Evolutionary conservation across 1,140 invertebrate species (phyloP), one percentile per base, ranked within the genome.

Genomic region (Eubasilissa regina): DNA sequence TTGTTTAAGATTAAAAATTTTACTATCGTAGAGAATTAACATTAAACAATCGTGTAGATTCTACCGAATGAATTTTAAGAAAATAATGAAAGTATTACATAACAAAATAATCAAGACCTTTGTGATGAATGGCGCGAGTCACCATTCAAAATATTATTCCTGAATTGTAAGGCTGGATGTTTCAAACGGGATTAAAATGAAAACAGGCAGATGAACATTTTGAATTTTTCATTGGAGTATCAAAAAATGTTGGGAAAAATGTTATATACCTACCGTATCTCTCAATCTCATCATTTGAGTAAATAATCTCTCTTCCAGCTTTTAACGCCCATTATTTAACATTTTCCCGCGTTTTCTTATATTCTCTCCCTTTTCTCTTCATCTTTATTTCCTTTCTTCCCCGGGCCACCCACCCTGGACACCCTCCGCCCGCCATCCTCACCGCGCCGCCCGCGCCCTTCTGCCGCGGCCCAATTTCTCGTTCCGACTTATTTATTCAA

Each of bases 401-500:
- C 48, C 21, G 47, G 11, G 4, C 53, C 55, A 44, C 13, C 15
- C 19, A 13, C 21, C 72, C 51, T 44, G 10, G 4, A 11, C 12
- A 17, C 44, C 66, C 62, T n/a, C n/a, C n/a, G n/a, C n/a, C n/a
- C n/a, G n/a, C n/a, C n/a, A n/a, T n/a, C n/a, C n/a, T n/a, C n/a
- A n/a, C n/a, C n/a, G n/a, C n/a, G 4, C 35, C 10, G 3, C 62
- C 17, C 13, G 6, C 1, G 9, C 58, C 58, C 58, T 62, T 21
- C 9, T 25, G 19, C 25, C 58, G 3, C 3, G 6, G 19, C 25
- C 58, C 19, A 62, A 35, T n/a, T 21, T 45, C 17, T 25, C 47
- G 48, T 51, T 19, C 47, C 11, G 66, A 70, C 47, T 74, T 74
- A 74, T 74, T 74, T 74, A 74, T 74, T 74, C 70, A 74, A 74